Conservation (phyloP, 2,797 vertebrate species). For the Pseudochaenichthys georgianus region DNA sequence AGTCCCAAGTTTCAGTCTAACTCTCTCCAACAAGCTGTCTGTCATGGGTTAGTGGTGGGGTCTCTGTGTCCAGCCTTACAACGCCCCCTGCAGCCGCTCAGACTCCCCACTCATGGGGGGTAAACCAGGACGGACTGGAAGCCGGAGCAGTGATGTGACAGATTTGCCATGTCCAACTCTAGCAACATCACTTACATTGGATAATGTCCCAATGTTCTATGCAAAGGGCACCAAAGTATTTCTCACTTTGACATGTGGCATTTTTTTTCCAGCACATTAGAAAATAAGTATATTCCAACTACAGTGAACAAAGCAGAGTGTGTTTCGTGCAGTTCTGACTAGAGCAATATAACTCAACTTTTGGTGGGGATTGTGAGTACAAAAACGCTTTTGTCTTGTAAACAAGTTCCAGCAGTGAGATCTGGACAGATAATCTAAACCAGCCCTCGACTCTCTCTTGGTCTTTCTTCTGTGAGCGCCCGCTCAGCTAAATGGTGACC, state of each 20-base stretch:
- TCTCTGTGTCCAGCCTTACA: slow-evolving; percentile 42
- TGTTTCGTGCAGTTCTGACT: slow-evolving; percentile 19
- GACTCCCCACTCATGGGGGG: slow-evolving; percentile 30
- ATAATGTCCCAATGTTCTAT: slow-evolving; percentile 13
- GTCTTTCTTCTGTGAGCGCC: slow-evolving; percentile 55
- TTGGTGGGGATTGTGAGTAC: slow-evolving; percentile 53
- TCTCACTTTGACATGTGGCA: neutral
- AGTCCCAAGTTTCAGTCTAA: slow-evolving; percentile 39
- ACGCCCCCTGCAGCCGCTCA: slow-evolving; percentile 44
- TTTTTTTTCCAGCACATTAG: slow-evolving; percentile 6
- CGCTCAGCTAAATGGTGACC: slow-evolving; percentile 56
- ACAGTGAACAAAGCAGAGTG: slow-evolving; percentile 8
- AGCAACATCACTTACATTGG: neutral
- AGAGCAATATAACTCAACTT: slow-evolving; percentile 57
- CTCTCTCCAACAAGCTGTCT: slow-evolving; percentile 42
- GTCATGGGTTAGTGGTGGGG: slow-evolving; percentile 24
- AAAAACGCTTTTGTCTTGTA: slow-evolving; percentile 73
- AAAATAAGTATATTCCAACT: neutral
- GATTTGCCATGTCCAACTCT: slow-evolving; percentile 13
- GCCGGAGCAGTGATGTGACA: slow-evolving; percentile 23
- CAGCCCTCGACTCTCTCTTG: slow-evolving; percentile 65
- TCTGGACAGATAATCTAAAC: slow-evolving; percentile 77
- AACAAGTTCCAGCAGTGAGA: slow-evolving; percentile 80
- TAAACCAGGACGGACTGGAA: slow-evolving; percentile 9
- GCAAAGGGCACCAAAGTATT: slow-evolving; percentile 15